phyloP scores from a whole-genome alignment of 2,888 invertebrate species.

The Germaria angustata region DNA sequence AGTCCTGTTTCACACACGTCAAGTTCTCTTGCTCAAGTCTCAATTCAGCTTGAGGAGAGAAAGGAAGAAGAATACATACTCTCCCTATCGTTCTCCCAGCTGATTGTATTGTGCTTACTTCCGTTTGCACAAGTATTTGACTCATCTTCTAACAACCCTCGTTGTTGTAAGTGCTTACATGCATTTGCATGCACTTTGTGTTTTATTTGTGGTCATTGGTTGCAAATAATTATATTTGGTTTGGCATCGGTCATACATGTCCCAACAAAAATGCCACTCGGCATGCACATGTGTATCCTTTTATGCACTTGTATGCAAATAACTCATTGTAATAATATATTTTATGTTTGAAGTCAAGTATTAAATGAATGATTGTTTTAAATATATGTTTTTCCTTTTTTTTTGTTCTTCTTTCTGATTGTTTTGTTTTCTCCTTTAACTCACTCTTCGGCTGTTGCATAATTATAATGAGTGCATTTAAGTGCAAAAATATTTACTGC shows the following conservation, averaged over 20 bases:
- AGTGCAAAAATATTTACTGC: background rate
- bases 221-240: conserved; percentile 62
- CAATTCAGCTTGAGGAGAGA: too few relatives aligned
- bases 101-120: too few relatives aligned
- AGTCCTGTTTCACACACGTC: too few relatives aligned
- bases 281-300: background rate
- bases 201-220: conserved; percentile 63
- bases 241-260: conserved; percentile 29
- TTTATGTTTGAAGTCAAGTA: conserved; percentile 44
- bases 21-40: too few relatives aligned
- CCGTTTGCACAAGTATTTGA: too few relatives aligned
- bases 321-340: conserved; percentile 54
- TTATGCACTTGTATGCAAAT: conserved; percentile 20
- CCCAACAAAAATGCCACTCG: background rate
- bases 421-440: background rate
- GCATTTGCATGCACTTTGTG: conserved; percentile 44
- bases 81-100: too few relatives aligned
- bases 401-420: too few relatives aligned
- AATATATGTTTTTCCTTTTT: conserved; percentile 2
- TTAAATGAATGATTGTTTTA: conserved; percentile 52
- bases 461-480: background rate
- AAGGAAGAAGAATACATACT: too few relatives aligned
- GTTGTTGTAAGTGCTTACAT: background rate
- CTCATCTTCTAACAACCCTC: background rate
- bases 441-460: background rate